Evolutionary conservation across 1,140 invertebrate species (phyloP), one percentile per base, ranked within the genome.

Genomic region (Lordiphosa mommai): DNA sequence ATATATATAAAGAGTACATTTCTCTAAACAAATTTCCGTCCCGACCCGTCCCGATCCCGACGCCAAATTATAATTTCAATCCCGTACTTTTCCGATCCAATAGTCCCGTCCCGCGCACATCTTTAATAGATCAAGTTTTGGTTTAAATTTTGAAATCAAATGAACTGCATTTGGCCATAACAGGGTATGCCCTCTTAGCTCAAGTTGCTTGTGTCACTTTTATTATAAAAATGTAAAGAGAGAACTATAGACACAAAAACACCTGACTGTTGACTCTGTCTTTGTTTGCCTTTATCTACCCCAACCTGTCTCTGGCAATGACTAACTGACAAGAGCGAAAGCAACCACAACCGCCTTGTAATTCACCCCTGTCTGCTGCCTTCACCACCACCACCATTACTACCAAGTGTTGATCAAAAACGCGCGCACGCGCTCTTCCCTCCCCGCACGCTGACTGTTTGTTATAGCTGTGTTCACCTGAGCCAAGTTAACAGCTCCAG

Each of bases 401-500:
- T 32, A 32, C 12, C 37, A 55, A 30, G 17, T 13, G 27, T 17
- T 34, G 48, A 33, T 56, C 37, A 37, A 53, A 71, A 74, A 73
- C 61, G 66, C 76, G 76, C 76, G 71, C 76, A 63, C 36, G 76
- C 76, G 60, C 69, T 72, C 60, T 55, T 13, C 58, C 27, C 16
- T 20, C 16, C 14, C 10, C 5, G 27, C 41, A 34, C 49, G 48
- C 29, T 51, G 16, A 8, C 1, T 9, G 36, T 7, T 61, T 17
- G 47, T 41, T 51, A 50, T 30, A 48, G 57, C 33, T 59, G 46
- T 51, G 57, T 37, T 41, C 38, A 34, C 34, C 51, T 58, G 52
- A 77, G 77, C 77, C 72, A 64, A 63, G 77, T 69, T 82, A 72
- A 84, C 57, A 80, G 40, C 50, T 41, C 9, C 34, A 17, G 44